Conservation (phyloP, 2,888 invertebrate genomes). For the Noctua comes region DNA sequence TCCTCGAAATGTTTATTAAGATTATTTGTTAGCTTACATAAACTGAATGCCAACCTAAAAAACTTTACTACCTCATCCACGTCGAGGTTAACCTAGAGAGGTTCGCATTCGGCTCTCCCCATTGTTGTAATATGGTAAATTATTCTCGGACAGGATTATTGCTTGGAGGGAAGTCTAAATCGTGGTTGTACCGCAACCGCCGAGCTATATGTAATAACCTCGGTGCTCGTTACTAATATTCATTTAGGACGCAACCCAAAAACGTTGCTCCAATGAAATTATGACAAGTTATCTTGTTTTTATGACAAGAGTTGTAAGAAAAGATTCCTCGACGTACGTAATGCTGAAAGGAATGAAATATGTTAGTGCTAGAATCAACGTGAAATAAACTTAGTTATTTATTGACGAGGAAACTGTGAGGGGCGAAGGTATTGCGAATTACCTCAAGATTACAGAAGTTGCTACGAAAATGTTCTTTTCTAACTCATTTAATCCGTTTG, state of each 20-base stretch:
- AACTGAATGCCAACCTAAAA: slow-evolving; percentile 59
- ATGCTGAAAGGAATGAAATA: slow-evolving; percentile 74
- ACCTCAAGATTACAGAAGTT: slow-evolving; percentile 72
- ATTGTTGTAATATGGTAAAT: slow-evolving; percentile 61
- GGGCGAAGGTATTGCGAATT: slow-evolving; percentile 67
- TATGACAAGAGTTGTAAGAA: slow-evolving; percentile 70
- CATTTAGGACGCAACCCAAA: slow-evolving; percentile 55
- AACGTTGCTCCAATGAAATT: slow-evolving; percentile 62
- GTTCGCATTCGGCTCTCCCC: slow-evolving; percentile 39
- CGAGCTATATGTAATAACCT: slow-evolving; percentile 40
- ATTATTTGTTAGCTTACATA: slow-evolving; percentile 59
- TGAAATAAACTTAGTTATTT: slow-evolving; percentile 74
- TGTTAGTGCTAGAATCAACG: slow-evolving; percentile 72
- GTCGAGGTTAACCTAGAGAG: slow-evolving; percentile 56
- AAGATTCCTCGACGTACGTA: slow-evolving; percentile 68
- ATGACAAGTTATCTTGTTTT: slow-evolving; percentile 69
- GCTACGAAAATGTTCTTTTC: slow-evolving; percentile 68
- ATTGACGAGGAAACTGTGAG: slow-evolving; percentile 65
- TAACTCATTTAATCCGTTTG: slow-evolving; percentile 69
- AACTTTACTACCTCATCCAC: slow-evolving; percentile 55
- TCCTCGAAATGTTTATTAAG: slow-evolving; percentile 57
- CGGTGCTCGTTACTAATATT: slow-evolving; percentile 49
- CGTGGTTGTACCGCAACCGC: slow-evolving; percentile 35
- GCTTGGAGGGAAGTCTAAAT: slow-evolving; percentile 45
- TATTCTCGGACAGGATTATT: slow-evolving; percentile 58